Evolutionary conservation across 2,113 vertebrate genomes (phyloP).

Genomic region (Macrotus californicus): DNA sequence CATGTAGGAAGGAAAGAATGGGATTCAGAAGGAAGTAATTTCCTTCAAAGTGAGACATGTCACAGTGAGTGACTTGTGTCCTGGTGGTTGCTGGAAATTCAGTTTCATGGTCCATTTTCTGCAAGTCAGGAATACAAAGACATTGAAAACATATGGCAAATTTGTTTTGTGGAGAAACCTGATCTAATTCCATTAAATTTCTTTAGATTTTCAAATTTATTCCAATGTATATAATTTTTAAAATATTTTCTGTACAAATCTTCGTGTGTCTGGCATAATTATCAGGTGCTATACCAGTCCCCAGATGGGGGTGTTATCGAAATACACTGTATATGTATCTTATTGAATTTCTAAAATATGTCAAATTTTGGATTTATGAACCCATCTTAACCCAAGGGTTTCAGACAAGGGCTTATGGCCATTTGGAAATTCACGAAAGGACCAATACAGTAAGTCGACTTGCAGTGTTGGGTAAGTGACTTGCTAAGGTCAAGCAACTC

Average conservation of each 20-base stretch:
- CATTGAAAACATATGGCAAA: neutral
- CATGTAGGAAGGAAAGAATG: neutral
- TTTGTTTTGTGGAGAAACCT: neutral
- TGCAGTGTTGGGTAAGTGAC: neutral
- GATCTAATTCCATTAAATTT: neutral
- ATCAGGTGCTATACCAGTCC: neutral
- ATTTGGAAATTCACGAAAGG: neutral
- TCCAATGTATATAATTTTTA: neutral
- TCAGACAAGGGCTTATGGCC: neutral
- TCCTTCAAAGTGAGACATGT: neutral
- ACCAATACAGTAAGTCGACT: neutral
- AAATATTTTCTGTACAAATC: neutral
- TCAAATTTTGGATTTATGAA: neutral
- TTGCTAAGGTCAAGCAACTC: neutral
- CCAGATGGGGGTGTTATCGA: neutral
- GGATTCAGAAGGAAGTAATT: neutral
- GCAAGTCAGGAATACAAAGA: neutral
- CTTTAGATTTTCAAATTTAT: neutral
- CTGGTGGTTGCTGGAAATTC: neutral
- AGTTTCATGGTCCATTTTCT: neutral
- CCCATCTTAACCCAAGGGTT: neutral
- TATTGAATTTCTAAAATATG: neutral
- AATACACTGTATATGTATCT: neutral
- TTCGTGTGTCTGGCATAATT: neutral
- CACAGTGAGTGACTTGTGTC: neutral